Evolutionary conservation across 64 coral and sea anemone genomes (phyloP), one percentile per base, ranked within the genome.

Genomic region (Pachyseris speciosa): DNA sequence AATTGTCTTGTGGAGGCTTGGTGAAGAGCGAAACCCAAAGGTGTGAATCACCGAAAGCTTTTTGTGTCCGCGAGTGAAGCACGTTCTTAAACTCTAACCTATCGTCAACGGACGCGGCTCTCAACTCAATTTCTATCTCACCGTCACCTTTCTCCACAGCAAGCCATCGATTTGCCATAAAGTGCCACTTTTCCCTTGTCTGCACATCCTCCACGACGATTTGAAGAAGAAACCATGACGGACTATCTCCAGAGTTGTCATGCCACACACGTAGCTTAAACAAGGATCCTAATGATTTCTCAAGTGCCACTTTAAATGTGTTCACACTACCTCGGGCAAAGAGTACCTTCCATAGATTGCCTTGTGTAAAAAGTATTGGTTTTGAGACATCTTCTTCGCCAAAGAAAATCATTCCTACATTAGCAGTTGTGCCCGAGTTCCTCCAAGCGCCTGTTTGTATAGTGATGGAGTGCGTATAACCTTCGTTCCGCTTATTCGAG

Each of bases 271-370:
- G 51, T 25, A 96, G 58, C 43, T 90, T 75, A 22, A 69, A 85
- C 40, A 96, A 45, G 0, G 80, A 80, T n/a, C 94, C 94, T 19
- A 96, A 67, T 10, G 55, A 83, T 32, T 57, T 69, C 12, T 67
- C 25, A 5, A 89, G 28, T 24, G 89, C 34, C 66, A 96, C n/a
- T 9, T 74, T 49, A 30, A 96, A 93, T 1, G 79, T 96, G 38
- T 96, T 92, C 12, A 96, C 83, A 48, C 91, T 96, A 6, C 90
- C 94, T 50, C 90, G 78, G 0, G 94, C 94, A 64, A 96, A 89
- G 40, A 92, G 52, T 22, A 84, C 61, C 38, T 22, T 83, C n/a
- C 60, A n/a, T 22, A 22, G 26, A 15, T 40, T 10, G 5, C 37
- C 40, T 31, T 51, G n/a, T 44, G 79, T 20, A 28, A 84, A 38